These are phyloP conservation scores for Callorhinus ursinus DNA, from an alignment of 2,113 vertebrate genomes.

Conservation along the genomic window DNA sequence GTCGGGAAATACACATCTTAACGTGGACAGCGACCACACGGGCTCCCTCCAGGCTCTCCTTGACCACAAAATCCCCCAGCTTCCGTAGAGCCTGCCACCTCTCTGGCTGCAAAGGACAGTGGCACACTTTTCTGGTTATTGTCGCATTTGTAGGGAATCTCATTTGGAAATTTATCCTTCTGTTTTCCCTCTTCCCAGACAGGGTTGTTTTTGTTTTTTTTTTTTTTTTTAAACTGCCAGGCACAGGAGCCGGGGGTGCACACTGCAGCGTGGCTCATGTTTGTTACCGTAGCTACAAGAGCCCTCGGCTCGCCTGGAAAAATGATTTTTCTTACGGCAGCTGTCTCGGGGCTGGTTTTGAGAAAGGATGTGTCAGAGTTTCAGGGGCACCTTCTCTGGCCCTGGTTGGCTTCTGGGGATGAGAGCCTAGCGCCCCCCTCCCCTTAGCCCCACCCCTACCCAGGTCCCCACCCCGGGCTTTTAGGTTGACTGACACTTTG, in stretches of 20 bases:
- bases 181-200: background rate
- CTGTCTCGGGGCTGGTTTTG: background rate
- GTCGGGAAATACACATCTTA: fast-evolving
- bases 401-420: constrained; percentile 56
- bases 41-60: background rate
- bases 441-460: background rate
- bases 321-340: background rate
- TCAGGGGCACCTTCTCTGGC: background rate
- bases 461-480: background rate
- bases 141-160: background rate
- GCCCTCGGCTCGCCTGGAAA: background rate
- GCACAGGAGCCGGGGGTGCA: fast-evolving
- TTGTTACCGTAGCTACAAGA: fast-evolving
- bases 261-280: fast-evolving
- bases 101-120: background rate
- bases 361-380: constrained; percentile 34
- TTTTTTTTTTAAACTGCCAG: background rate
- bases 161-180: background rate
- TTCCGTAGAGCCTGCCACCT: background rate
- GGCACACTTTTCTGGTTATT: no score
- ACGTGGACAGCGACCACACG: fast-evolving
- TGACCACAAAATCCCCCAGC: no score
- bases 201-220: background rate
- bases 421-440: background rate
- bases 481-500: constrained; percentile 86